A percentile compares a stretch with the other conserved stretches of the same genome.
These are phyloP conservation scores for Abrostola triplasia DNA, from an alignment of 2,888 invertebrate genomes.

Conservation along the genomic window DNA sequence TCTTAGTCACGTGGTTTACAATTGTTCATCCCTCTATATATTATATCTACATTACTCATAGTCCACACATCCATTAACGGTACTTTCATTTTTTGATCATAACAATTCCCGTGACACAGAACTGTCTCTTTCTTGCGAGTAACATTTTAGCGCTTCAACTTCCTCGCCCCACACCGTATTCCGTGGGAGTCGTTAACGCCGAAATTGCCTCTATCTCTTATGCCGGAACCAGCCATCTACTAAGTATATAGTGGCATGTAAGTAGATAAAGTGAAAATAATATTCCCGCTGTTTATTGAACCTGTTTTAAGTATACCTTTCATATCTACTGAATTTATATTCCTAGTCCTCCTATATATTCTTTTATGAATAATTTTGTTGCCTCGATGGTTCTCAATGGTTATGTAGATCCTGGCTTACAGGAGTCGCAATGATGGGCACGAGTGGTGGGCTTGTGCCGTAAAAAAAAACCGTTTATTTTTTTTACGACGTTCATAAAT, in stretches of 20 bases:
- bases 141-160: conserved; percentile 45
- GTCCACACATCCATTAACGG: too few species aligned
- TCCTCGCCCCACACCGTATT: conserved; percentile 37
- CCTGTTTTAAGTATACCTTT: not conserved
- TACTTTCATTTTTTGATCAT: too few species aligned
- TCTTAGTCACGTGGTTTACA: too few species aligned
- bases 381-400: too few species aligned
- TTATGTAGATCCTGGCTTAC: too few species aligned
- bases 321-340: conserved; percentile 1
- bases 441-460: too few species aligned
- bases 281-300: not conserved
- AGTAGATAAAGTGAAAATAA: conserved; percentile 19
- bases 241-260: conserved; percentile 24
- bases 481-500: too few species aligned
- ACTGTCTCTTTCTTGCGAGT: not conserved
- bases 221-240: conserved; percentile 28
- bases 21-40: too few species aligned
- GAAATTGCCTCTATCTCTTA: conserved; percentile 56
- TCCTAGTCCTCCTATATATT: not conserved
- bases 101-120: not conserved
- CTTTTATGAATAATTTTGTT: too few species aligned
- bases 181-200: conserved; percentile 40
- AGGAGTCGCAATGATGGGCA: too few species aligned
- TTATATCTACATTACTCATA: too few species aligned
- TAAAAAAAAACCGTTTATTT: too few species aligned